A percentile compares a stretch with the other conserved stretches of the same genome.
Evolutionary conservation across 2,888 invertebrate genomes (phyloP).

Genomic region (Mimas tiliae): DNA sequence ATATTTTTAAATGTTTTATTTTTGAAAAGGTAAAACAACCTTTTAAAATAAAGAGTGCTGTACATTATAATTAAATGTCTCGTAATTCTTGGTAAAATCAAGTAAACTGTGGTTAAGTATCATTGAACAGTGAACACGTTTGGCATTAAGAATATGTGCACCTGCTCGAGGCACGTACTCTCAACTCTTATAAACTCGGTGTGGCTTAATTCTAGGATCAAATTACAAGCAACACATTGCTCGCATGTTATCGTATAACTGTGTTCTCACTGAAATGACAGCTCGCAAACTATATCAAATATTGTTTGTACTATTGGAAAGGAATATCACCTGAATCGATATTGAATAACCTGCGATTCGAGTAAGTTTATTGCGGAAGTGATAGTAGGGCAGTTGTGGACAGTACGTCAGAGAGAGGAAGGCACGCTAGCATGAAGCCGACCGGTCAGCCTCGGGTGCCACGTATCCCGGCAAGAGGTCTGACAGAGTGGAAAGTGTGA

Average conservation of each 20-base stretch:
- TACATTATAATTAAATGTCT: no score
- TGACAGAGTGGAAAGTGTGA: slow-evolving; percentile 55
- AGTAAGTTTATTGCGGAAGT: slow-evolving; percentile 61
- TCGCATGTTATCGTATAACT: slow-evolving; percentile 25
- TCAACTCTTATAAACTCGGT: slow-evolving; percentile 44
- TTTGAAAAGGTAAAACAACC: no score
- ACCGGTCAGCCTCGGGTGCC: slow-evolving; percentile 38
- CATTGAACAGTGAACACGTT: slow-evolving; percentile 29
- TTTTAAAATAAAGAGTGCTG: no score
- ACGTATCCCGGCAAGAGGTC: slow-evolving; percentile 40
- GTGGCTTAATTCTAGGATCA: slow-evolving; percentile 54
- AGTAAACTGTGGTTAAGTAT: background rate
- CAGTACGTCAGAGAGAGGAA: slow-evolving; percentile 65
- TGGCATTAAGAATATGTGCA: slow-evolving; percentile 36
- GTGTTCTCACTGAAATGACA: slow-evolving; percentile 17
- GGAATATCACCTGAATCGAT: slow-evolving; percentile 37
- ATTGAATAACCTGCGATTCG: slow-evolving; percentile 52
- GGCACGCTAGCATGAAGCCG: slow-evolving; percentile 36
- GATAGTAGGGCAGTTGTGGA: slow-evolving; percentile 78
- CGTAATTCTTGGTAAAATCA: background rate
- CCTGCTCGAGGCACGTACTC: slow-evolving; percentile 49
- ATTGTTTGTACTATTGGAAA: slow-evolving; percentile 31
- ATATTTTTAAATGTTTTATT: no score
- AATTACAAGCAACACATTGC: slow-evolving; percentile 42
- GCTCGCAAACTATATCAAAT: slow-evolving; percentile 11